phyloP scores from a whole-genome alignment of 2,113 vertebrate genomes.

The Oryzias celebensis region DNA sequence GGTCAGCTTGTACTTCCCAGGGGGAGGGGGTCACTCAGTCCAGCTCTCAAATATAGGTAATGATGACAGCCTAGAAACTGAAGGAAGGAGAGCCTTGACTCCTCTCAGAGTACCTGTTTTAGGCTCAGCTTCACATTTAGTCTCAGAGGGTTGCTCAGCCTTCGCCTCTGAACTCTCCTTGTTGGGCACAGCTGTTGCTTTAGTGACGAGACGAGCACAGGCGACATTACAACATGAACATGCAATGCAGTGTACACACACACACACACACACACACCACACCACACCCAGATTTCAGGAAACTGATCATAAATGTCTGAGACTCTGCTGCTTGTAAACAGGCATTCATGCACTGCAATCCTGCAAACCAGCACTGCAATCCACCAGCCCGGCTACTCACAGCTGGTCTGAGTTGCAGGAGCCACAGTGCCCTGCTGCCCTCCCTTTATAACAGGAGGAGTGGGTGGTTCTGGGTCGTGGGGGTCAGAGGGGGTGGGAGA shows the following conservation, averaged over 20 bases:
- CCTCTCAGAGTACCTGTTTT: constrained; percentile 65
- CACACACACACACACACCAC: constrained; percentile 14
- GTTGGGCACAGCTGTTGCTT: constrained; percentile 61
- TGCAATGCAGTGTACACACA: constrained; percentile 45
- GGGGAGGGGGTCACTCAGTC: no score
- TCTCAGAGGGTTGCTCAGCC: constrained; percentile 43
- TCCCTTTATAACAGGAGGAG: constrained; percentile 60
- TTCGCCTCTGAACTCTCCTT: constrained; percentile 58
- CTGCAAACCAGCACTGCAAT: constrained; percentile 75
- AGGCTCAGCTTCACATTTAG: constrained; percentile 59
- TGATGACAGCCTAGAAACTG: no score
- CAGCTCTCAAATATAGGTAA: no score
- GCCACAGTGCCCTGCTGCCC: constrained; percentile 56
- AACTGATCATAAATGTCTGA: constrained; percentile 44
- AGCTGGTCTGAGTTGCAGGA: constrained; percentile 63
- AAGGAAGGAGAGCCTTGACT: neutral
- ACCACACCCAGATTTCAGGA: constrained; percentile 30
- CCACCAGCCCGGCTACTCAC: constrained; percentile 78
- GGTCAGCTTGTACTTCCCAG: no score
- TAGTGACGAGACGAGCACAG: constrained; percentile 52
- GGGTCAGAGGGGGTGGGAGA: constrained; percentile 56
- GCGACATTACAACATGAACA: constrained; percentile 56
- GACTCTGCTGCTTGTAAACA: constrained; percentile 38
- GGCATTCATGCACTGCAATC: constrained; percentile 68
- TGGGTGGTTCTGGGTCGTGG: constrained; percentile 57